These are phyloP conservation scores for Halcyon leucocephala DNA, from an alignment of 2,797 vertebrate species.

Conservation along the genomic window DNA sequence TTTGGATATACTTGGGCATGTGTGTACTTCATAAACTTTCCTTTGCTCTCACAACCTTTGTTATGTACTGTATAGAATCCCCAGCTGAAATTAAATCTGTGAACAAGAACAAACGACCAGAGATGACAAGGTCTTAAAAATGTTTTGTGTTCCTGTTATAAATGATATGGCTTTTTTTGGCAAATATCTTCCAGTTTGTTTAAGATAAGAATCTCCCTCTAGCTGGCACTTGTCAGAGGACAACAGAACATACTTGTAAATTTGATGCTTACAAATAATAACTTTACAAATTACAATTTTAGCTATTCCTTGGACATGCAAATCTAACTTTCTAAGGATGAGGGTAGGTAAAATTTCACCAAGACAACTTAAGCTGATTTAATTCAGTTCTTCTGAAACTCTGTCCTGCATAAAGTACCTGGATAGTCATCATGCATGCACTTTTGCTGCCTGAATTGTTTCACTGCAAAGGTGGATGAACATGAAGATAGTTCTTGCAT, in stretches of 20 bases:
- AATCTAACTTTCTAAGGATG: neutral
- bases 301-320: neutral
- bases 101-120: neutral
- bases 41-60: neutral
- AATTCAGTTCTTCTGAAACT: neutral
- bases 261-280: neutral
- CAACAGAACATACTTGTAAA: neutral
- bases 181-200: neutral
- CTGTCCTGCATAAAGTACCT: neutral
- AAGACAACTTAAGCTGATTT: neutral
- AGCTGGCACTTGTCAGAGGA: slow-evolving; percentile 10
- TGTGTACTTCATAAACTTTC: neutral
- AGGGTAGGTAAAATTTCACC: neutral
- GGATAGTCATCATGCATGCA: neutral
- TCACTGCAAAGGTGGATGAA: neutral
- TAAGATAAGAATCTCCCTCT: neutral
- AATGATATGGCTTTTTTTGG: neutral
- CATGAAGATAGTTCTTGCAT: neutral
- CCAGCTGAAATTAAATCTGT: neutral
- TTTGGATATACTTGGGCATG: neutral
- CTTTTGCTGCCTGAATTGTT: neutral
- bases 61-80: neutral
- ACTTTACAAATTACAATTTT: neutral
- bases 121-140: neutral
- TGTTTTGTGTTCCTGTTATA: neutral